Percentiles rank a stretch among this genome's conserved stretches.
Evolutionary conservation across 2,888 invertebrate genomes (phyloP).

Genomic region (Eupithecia subfuscata): DNA sequence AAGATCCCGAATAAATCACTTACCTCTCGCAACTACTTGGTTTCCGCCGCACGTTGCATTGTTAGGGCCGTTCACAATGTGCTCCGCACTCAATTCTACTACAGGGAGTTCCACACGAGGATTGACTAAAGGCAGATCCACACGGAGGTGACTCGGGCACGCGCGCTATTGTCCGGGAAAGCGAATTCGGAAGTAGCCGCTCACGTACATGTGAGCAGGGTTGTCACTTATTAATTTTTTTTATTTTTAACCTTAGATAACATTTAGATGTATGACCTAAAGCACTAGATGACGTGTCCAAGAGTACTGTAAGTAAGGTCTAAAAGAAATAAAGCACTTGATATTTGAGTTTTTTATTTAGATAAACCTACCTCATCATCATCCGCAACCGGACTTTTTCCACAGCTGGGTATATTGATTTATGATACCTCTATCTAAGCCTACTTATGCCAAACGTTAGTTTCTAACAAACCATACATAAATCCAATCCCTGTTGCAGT

Average conservation of each 20-base stretch:
- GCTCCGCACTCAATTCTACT: not conserved
- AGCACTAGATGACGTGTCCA: no score
- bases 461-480: not conserved
- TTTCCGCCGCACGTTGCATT: slow-evolving; percentile 26
- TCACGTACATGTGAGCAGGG: slow-evolving; percentile 43
- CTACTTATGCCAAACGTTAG: no score
- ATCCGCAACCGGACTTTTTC: no score
- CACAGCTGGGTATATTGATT: no score
- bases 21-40: slow-evolving; percentile 10
- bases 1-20: not conserved
- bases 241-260: no score
- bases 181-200: slow-evolving; percentile 46
- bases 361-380: no score
- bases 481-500: not conserved
- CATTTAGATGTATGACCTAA: no score
- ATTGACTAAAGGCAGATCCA: slow-evolving; percentile 11
- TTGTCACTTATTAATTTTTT: slow-evolving; percentile 10
- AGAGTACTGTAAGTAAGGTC: no score
- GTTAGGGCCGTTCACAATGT: not conserved
- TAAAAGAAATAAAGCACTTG: no score
- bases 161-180: slow-evolving; percentile 43
- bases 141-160: slow-evolving; percentile 42
- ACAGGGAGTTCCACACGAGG: slow-evolving; percentile 6
- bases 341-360: no score
- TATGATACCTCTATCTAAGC: no score